Base-by-base conservation (phyloP, 2,888 invertebrate species). In the Agrochola circellaris region DNA sequence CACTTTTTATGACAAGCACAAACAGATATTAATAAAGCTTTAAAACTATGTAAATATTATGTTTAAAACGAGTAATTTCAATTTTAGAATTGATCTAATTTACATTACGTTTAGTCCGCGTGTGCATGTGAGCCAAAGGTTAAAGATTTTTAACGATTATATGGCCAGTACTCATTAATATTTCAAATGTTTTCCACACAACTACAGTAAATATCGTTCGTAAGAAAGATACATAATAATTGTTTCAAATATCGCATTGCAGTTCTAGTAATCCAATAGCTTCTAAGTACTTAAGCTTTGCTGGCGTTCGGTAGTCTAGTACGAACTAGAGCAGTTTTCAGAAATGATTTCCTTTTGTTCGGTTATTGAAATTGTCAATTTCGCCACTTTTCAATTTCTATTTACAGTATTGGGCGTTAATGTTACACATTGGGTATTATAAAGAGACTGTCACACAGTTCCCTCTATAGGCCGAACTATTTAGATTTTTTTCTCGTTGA, bases 201-300 rank as follows among this genome's bases (percentile, higher is more conserved):
- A 60, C n/a, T 34, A 64, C 56, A 58, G 42, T 48, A 58, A 71
- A 83, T 77, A 66, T 71, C 54, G 56, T 83, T 73, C 75, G n/a
- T 75, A 56, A 81, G 62, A 68, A 86, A 77, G 60, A 75, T 26
- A 62, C 69, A 73, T 45, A 82, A 54, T 78, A 71, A 77, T 85
- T 58, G 67, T 68, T 85, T 85, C 76, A 76, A 75, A 70, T 80
- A 80, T 66, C 68, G 66, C 64, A 67, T 72, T 87, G 66, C 72
- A 75, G 75, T 84, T 82, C 78, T 34, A 56, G 58, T 84, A 76
- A 86, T 78, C 65, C 73, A 67, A 77, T 82, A 75, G 56, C 30
- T 75, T 66, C 75, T 67, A 70, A 68, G 83, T 84, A 81, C 70
- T 66, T 83, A 64, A 75, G 82, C 84, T 60, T 51, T 67, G 80